Base-by-base conservation (phyloP, 2,888 invertebrate genomes). In the Erebia aethiops region DNA sequence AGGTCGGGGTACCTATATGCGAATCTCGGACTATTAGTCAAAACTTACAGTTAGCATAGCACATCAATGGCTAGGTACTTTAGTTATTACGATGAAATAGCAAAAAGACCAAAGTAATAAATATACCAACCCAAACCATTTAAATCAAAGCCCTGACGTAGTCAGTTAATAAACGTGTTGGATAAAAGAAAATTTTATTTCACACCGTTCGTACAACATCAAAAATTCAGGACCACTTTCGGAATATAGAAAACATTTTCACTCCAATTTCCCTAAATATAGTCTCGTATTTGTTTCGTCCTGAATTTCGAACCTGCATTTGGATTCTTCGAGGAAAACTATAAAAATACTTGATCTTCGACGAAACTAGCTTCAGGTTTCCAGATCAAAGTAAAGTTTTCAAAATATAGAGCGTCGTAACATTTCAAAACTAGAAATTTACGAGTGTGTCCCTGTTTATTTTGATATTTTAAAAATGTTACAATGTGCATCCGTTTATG, bases 271-370 rank as follows among this genome's bases (percentile, higher is more conserved):
- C 64, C 60, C 49, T 54, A 64, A 72, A 70, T 46, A 62, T 70
- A 64, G 67, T 65, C 56, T 72, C 35, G 21, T 54, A 64, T 72
- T 71, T 77, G 75, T 76, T 76, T 76, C 67, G 70, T 74, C 75
- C 75, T 74, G 75, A 76, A 74, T 74, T 77, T 70, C 62, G 70
- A 77, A 73, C 69, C 67, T 65, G 71, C 56, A 67, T 67, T 67
- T 57, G 18, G 61, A 69, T 63, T 71, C 68, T 71, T 67, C 62
- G 54, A 61, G 67, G 62, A 65, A 72, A 64, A 67, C 67, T 74
- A 56, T 65, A 74, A 60, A 70, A 74, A 71, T 73, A 73, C 67
- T 75, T 68, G 71, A 74, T 77, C 74, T 74, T 69, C 71, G 41
- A 54, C 62, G 58, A 74, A 74, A 75, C 70, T 75, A 71, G 73